Conservation (phyloP, 2,113 vertebrate species). For the Sakesphorus luctuosus region DNA sequence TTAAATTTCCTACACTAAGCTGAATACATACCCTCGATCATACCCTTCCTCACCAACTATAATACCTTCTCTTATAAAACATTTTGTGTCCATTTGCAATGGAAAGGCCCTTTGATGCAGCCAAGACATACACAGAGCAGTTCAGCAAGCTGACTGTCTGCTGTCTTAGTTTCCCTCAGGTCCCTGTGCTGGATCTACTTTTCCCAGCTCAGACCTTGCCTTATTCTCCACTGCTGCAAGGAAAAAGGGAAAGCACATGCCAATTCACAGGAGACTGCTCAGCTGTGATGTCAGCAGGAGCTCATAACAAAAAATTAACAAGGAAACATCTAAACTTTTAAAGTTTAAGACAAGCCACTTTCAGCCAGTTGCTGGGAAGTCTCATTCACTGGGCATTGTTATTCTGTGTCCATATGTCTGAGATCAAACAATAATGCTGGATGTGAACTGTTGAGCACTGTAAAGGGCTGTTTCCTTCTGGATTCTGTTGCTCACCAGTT, state of each 20-base stretch:
- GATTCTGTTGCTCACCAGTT: background rate
- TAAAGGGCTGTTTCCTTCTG: background rate
- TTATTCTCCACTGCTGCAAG: background rate
- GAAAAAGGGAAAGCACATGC: background rate
- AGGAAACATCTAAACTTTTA: background rate
- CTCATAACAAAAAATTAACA: background rate
- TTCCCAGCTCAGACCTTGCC: background rate
- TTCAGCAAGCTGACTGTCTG: background rate
- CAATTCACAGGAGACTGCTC: background rate
- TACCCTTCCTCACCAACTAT: background rate
- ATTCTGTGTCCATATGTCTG: background rate
- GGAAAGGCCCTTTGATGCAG: background rate
- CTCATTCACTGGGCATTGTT: background rate
- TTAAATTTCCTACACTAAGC: background rate
- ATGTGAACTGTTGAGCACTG: background rate
- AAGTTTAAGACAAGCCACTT: background rate
- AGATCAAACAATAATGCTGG: background rate
- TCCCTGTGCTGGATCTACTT: background rate
- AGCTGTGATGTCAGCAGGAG: background rate
- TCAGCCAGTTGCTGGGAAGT: background rate
- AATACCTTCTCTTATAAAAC: background rate
- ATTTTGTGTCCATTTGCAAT: background rate
- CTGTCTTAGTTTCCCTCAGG: background rate
- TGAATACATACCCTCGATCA: background rate
- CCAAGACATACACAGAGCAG: background rate